phyloP scores from a whole-genome alignment of 2,888 invertebrate species.

The Pomacea canaliculata region DNA sequence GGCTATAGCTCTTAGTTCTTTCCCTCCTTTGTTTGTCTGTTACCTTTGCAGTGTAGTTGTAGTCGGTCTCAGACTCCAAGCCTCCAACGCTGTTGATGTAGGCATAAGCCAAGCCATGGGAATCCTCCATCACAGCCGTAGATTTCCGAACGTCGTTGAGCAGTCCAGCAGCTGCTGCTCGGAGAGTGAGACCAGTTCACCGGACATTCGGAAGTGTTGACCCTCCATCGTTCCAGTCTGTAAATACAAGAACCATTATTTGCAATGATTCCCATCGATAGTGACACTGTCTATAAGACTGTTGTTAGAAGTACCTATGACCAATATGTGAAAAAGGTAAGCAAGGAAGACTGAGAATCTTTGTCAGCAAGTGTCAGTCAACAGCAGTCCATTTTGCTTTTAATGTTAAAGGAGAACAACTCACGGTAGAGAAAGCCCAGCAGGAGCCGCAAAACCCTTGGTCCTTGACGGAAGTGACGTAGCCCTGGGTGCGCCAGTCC shows the following conservation, averaged over 20 bases:
- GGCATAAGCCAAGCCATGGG: slow-evolving; percentile 70
- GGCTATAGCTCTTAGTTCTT: too few relatives aligned
- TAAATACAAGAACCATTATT: background rate
- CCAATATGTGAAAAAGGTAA: too few relatives aligned
- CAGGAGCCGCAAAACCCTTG: slow-evolving; percentile 24
- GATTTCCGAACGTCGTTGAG: slow-evolving; percentile 68
- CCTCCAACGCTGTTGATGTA: slow-evolving; percentile 67
- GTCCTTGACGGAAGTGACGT: slow-evolving; percentile 27
- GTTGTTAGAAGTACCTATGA: too few relatives aligned
- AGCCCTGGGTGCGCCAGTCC: slow-evolving; percentile 26
- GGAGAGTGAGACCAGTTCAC: slow-evolving; percentile 73
- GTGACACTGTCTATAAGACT: too few relatives aligned
- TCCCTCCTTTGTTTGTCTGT: background rate
- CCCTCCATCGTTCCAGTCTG: slow-evolving; percentile 78
- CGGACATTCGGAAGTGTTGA: slow-evolving; percentile 73
- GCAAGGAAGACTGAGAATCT: too few relatives aligned
- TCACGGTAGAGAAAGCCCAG: slow-evolving; percentile 23
- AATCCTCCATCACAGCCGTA: slow-evolving; percentile 71
- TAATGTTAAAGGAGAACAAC: background rate
- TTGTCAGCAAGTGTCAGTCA: too few relatives aligned
- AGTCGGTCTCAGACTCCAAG: slow-evolving; percentile 73
- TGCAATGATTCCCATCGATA: too few relatives aligned
- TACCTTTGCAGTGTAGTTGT: slow-evolving; percentile 64
- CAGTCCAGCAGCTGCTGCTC: slow-evolving; percentile 72
- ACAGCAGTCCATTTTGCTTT: too few relatives aligned